A percentile compares a stretch with the other conserved stretches of the same genome.
Conservation (phyloP, 2,113 vertebrate species). For the Perognathus longimembris region DNA sequence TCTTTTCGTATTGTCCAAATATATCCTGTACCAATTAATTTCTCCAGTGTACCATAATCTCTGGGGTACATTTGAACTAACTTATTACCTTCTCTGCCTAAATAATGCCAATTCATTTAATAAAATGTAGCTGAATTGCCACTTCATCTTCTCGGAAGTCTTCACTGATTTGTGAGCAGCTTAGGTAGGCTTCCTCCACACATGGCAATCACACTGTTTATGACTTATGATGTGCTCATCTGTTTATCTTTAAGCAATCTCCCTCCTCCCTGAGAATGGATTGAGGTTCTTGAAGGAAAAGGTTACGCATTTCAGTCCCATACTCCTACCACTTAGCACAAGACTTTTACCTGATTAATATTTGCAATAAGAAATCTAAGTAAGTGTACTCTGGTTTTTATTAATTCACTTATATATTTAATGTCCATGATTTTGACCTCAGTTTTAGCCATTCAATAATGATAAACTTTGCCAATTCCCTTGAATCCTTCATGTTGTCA, state of each 20-base stretch:
- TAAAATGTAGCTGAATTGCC: not conserved
- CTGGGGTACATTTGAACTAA: not conserved
- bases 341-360: not conserved
- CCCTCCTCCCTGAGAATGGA: not conserved
- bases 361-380: constrained; percentile 34
- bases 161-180: not conserved
- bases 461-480: not conserved
- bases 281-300: not conserved
- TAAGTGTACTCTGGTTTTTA: constrained; percentile 31
- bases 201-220: not conserved
- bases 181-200: not conserved
- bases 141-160: not conserved
- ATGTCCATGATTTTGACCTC: constrained; percentile 15
- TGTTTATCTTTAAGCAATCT: not conserved
- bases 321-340: not conserved
- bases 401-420: constrained; percentile 13
- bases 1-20: not conserved
- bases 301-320: not conserved
- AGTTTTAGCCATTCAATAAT: constrained; percentile 26
- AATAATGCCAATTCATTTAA: not conserved
- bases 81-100: not conserved
- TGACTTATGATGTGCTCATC: not conserved
- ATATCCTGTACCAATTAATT: not conserved
- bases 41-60: not conserved
- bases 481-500: constrained; percentile 48